Percentiles rank a stretch among this genome's conserved stretches.
Evolutionary conservation across 2,888 invertebrate species (phyloP).

Genomic region (Chrysolina oricalcia): DNA sequence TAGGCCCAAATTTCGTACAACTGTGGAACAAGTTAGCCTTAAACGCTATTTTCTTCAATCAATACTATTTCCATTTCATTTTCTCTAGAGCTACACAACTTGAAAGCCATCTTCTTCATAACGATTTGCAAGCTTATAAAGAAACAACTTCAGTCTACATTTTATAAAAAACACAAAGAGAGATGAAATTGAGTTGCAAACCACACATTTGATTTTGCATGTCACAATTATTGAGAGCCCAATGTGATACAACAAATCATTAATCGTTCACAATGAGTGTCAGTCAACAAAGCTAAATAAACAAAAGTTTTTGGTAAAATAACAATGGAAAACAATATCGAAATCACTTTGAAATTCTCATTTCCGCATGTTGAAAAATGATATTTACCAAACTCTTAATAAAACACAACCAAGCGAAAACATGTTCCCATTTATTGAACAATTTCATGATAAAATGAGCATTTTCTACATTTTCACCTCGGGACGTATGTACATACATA

Average conservation of each 20-base stretch:
- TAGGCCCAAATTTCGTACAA: no score
- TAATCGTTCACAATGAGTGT: not conserved
- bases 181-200: no score
- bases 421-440: not conserved
- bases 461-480: no score
- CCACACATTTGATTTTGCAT: not conserved
- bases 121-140: no score
- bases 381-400: not conserved
- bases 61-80: no score
- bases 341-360: constrained; percentile 8
- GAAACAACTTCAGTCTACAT: no score
- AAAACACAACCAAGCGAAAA: not conserved
- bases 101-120: no score
- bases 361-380: constrained; percentile 12
- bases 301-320: not conserved
- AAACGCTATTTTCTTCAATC: no score
- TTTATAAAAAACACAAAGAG: no score
- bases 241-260: not conserved
- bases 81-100: no score
- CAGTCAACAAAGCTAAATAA: not conserved
- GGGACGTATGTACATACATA: no score
- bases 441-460: not conserved
- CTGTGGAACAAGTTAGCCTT: no score
- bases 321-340: constrained; percentile 5
- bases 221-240: not conserved